Evolutionary conservation across 1,140 invertebrate genomes (phyloP).

Genomic region (Ephestia elutella): DNA sequence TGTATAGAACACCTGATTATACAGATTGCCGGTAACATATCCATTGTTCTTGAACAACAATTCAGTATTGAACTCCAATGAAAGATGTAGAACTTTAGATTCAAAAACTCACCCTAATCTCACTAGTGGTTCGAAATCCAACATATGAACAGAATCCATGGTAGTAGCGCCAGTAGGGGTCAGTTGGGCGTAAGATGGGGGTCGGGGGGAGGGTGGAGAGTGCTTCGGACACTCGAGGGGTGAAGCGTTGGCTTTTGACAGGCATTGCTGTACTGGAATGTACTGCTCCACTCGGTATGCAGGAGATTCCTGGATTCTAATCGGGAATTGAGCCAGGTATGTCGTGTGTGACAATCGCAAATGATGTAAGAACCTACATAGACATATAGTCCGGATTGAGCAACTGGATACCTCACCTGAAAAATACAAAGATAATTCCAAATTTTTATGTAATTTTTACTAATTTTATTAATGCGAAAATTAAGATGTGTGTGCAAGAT

Average conservation of each 20-base stretch:
- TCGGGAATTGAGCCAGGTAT: background rate
- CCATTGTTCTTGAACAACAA: no score
- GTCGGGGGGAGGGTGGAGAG: conserved; percentile 26
- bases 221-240: conserved; percentile 48
- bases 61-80: no score
- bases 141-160: conserved; percentile 12
- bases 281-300: conserved; percentile 9
- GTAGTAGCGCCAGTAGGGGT: conserved; percentile 34
- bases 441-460: no score
- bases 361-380: background rate
- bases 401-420: no score
- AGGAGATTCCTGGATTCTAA: background rate
- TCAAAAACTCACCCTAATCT: background rate
- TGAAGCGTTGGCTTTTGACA: conserved; percentile 55
- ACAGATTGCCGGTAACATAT: no score
- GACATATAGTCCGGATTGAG: no score
- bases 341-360: background rate
- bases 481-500: no score
- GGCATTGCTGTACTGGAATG: conserved; percentile 39
- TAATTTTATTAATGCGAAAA: no score
- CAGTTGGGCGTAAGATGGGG: conserved; percentile 24
- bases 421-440: no score
- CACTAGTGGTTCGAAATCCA: background rate
- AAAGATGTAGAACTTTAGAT: no score
- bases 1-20: no score